These are phyloP conservation scores for Bothrops jararaca DNA, from an alignment of 2,113 vertebrate genomes.

Conservation along the genomic window DNA sequence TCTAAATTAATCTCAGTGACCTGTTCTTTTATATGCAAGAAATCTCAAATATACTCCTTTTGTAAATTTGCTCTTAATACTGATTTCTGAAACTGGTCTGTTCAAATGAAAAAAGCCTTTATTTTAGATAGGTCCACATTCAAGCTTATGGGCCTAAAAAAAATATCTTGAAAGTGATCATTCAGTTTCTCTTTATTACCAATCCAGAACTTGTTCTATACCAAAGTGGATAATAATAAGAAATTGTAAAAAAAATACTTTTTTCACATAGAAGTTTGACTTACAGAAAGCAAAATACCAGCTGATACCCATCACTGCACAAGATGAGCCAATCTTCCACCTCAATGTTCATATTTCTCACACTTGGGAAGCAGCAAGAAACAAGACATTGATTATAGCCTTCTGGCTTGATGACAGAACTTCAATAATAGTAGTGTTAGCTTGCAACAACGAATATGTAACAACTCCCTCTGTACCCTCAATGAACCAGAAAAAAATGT, in stretches of 20 bases:
- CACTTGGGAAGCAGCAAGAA: not conserved
- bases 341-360: not conserved
- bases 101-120: not conserved
- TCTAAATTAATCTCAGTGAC: not conserved
- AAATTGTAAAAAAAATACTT: conserved; percentile 30
- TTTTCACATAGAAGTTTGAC: conserved; percentile 8
- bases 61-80: not conserved
- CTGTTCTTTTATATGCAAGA: not conserved
- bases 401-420: conserved; percentile 42
- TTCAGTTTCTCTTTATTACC: not conserved
- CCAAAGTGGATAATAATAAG: conserved; percentile 19
- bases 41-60: not conserved
- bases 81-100: not conserved
- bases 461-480: not conserved
- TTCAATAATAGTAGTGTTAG: conserved; percentile 28
- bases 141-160: conserved; percentile 17
- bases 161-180: not conserved
- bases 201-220: conserved; percentile 16
- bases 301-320: conserved; percentile 34
- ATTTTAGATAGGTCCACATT: not conserved
- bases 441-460: conserved; percentile 37
- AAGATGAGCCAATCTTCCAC: conserved; percentile 21
- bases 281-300: conserved; percentile 51
- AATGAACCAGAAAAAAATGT: not conserved
- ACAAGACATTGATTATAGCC: conserved; percentile 34